These are phyloP conservation scores for Polyodon spathula DNA, from an alignment of 2,113 vertebrate genomes.

Conservation along the genomic window DNA sequence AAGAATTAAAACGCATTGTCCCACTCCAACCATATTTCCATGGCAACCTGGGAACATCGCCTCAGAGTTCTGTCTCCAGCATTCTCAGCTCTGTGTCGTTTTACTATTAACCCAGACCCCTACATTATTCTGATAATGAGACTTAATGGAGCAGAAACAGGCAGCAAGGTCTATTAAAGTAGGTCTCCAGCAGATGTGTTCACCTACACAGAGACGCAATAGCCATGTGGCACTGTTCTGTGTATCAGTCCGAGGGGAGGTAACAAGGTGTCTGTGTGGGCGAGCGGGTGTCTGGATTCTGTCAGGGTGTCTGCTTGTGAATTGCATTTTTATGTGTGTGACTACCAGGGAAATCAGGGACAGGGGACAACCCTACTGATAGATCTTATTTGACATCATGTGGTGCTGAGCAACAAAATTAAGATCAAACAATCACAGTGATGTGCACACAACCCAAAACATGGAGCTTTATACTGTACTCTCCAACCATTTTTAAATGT, in stretches of 20 bases:
- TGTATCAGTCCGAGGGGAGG: background rate
- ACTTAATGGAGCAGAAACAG: slow-evolving; percentile 37
- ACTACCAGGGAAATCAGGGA: too few species aligned
- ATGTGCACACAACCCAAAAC: too few species aligned
- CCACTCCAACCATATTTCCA: slow-evolving; percentile 10
- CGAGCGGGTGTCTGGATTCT: too few species aligned
- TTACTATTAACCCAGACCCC: slow-evolving; percentile 14
- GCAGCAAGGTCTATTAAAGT: slow-evolving; percentile 28
- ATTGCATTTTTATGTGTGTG: too few species aligned
- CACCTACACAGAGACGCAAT: slow-evolving; percentile 3
- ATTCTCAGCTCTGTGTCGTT: slow-evolving; percentile 7
- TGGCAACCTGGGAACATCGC: slow-evolving; percentile 5
- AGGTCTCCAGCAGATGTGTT: slow-evolving; percentile 20
- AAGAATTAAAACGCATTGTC: background rate
- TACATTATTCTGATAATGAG: slow-evolving; percentile 28
- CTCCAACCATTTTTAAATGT: too few species aligned
- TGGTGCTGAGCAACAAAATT: too few species aligned
- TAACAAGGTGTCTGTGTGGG: background rate
- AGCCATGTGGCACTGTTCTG: background rate
- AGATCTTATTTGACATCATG: too few species aligned
- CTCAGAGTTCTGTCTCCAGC: background rate
- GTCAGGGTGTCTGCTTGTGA: too few species aligned
- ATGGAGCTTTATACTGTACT: too few species aligned
- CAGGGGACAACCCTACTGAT: too few species aligned
- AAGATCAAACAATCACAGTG: too few species aligned